These are phyloP conservation scores for Bryconaethiops microstoma DNA, from an alignment of 2,797 vertebrate species.

Conservation along the genomic window DNA sequence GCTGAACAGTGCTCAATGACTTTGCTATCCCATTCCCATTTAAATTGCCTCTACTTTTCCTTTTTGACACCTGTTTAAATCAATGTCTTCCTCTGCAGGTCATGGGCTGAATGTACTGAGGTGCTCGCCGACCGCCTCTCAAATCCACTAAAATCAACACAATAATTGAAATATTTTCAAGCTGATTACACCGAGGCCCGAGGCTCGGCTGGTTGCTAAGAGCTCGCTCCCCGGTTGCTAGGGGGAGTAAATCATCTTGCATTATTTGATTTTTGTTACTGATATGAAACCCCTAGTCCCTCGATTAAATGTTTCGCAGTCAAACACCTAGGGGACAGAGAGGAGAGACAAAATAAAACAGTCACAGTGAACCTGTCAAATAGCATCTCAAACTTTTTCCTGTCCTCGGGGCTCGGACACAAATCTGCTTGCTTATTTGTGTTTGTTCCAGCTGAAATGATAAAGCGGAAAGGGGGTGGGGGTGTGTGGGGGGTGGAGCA, in stretches of 20 bases:
- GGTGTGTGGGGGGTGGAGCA: constrained; percentile 6
- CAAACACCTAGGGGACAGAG: constrained; percentile 98
- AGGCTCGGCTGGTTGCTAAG: constrained; percentile 99
- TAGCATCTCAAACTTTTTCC: constrained; percentile 97
- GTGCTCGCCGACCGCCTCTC: constrained; percentile 96
- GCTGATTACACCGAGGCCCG: constrained; percentile 99
- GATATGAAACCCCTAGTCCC: constrained; percentile 99
- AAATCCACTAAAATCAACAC: constrained; percentile 99
- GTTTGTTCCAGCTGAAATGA: constrained; percentile 89
- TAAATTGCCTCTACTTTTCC: constrained; percentile 99
- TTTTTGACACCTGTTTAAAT: constrained; percentile 99
- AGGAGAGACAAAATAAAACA: constrained; percentile 92
- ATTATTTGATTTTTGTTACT: constrained; percentile 99
- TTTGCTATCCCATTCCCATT: constrained; percentile 96
- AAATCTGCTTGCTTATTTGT: constrained; percentile 88
- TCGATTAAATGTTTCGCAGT: constrained; percentile 99
- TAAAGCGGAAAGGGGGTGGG: constrained; percentile 78
- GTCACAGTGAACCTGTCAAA: constrained; percentile 97
- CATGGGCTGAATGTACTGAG: constrained; percentile 96
- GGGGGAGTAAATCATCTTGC: constrained; percentile 99
- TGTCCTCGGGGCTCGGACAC: constrained; percentile 86
- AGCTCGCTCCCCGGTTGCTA: constrained; percentile 99
- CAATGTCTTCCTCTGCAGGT: constrained; percentile 99
- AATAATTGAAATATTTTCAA: constrained; percentile 99
- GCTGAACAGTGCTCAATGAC: constrained; percentile 87